phyloP scores from a whole-genome alignment of 2,113 vertebrate species.

The Cyphotilapia sp. region DNA sequence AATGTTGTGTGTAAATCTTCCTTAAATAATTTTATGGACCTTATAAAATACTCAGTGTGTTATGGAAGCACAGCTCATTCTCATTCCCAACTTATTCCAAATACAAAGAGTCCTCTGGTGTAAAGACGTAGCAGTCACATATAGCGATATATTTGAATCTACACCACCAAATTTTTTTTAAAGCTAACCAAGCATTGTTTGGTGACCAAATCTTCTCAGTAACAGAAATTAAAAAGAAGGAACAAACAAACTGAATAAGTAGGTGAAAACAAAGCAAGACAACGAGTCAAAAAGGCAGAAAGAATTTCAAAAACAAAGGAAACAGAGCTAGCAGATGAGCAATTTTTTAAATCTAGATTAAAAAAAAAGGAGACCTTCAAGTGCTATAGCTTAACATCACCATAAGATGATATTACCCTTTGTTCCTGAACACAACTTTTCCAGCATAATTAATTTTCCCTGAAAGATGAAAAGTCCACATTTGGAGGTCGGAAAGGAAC shows the following conservation, averaged over 20 bases:
- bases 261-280: neutral
- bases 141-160: neutral
- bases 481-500: rapidly evolving
- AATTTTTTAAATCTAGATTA: rapidly evolving
- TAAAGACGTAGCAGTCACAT: neutral
- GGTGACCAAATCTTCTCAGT: neutral
- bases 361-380: neutral
- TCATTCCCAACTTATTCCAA: neutral
- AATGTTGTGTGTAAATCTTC: neutral
- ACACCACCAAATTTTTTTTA: neutral
- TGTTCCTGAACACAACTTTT: neutral
- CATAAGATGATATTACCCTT: rapidly evolving
- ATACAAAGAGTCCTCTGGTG: neutral
- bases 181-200: neutral
- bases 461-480: neutral
- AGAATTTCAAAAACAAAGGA: neutral
- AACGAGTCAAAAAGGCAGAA: rapidly evolving
- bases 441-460: neutral
- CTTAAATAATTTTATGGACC: neutral
- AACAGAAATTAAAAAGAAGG: neutral
- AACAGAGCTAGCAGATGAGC: neutral
- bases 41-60: neutral
- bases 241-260: neutral
- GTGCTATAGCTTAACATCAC: neutral
- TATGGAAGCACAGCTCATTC: rapidly evolving